A percentile compares a stretch with the other conserved stretches of the same genome.
Conservation (phyloP, 2,113 vertebrate genomes). For the Clupea harengus region DNA sequence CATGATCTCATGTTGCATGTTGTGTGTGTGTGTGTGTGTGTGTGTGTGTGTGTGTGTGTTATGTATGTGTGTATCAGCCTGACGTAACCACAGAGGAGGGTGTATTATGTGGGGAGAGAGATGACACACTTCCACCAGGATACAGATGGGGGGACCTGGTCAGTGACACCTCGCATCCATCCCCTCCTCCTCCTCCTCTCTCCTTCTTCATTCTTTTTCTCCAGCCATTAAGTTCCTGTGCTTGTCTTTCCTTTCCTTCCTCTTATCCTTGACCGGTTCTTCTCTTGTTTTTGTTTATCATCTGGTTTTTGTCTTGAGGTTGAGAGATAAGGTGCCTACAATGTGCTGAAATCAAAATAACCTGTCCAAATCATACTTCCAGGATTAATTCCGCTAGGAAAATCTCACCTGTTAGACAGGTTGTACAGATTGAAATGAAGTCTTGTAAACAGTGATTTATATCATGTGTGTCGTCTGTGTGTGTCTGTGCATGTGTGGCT, state of each 20-base stretch:
- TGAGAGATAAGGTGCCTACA: background rate
- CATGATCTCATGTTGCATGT: background rate
- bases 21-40: background rate
- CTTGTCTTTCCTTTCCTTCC: background rate
- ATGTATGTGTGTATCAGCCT: conserved; percentile 50
- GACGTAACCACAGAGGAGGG: conserved; percentile 32
- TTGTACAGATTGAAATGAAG: background rate
- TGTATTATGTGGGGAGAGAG: conserved; percentile 61
- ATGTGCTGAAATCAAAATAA: background rate
- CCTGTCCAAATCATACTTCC: too few relatives aligned
- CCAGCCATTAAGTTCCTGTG: background rate
- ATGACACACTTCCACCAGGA: conserved; percentile 64
- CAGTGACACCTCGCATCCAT: conserved; percentile 46
- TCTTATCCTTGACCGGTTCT: background rate
- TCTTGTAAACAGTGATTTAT: background rate
- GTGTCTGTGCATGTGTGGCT: background rate
- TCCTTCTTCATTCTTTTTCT: conserved; percentile 7
- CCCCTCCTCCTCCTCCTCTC: background rate
- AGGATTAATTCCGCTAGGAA: background rate
- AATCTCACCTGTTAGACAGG: background rate
- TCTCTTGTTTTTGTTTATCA: background rate
- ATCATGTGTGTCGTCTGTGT: background rate
- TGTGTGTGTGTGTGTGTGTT: conserved; percentile 35
- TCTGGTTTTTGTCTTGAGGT: background rate
- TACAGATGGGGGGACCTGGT: conserved; percentile 69